Conservation (phyloP, 2,888 invertebrate species). For the Pantelozetes paolii region DNA sequence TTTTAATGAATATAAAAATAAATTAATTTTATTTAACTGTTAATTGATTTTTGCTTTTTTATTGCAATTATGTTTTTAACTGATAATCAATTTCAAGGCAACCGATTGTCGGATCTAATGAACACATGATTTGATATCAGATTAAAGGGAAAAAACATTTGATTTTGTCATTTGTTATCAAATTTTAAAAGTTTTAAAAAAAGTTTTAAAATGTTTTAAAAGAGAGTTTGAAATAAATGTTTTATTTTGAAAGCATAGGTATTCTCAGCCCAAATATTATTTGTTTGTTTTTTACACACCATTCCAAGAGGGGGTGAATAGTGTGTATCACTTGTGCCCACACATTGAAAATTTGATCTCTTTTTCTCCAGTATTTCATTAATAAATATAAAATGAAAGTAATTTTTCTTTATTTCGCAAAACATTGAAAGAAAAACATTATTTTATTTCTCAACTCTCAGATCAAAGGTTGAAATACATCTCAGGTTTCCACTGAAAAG, state of each 20-base stretch:
- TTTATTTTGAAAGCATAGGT: neutral
- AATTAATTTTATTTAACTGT: too few relatives aligned
- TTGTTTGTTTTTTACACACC: neutral
- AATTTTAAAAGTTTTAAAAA: too few relatives aligned
- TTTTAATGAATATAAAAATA: conserved; percentile 13
- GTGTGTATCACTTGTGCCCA: conserved; percentile 15
- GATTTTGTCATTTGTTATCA: too few relatives aligned
- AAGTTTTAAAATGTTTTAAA: too few relatives aligned
- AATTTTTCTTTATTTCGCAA: conserved; percentile 30
- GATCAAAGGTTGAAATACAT: neutral
- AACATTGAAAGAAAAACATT: neutral
- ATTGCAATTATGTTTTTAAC: neutral
- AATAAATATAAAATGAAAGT: conserved; percentile 28
- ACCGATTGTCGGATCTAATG: neutral
- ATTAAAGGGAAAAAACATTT: too few relatives aligned
- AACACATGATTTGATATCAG: too few relatives aligned
- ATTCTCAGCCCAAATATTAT: conserved; percentile 28
- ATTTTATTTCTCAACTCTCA: neutral
- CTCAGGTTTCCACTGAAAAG: neutral
- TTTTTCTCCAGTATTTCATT: neutral
- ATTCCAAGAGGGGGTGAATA: neutral
- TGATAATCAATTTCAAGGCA: conserved; percentile 19
- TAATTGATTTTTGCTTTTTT: too few relatives aligned
- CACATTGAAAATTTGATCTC: neutral
- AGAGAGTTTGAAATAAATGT: too few relatives aligned